Base-by-base conservation (phyloP, 2,888 invertebrate species). In the Eupeodes latifasciatus region DNA sequence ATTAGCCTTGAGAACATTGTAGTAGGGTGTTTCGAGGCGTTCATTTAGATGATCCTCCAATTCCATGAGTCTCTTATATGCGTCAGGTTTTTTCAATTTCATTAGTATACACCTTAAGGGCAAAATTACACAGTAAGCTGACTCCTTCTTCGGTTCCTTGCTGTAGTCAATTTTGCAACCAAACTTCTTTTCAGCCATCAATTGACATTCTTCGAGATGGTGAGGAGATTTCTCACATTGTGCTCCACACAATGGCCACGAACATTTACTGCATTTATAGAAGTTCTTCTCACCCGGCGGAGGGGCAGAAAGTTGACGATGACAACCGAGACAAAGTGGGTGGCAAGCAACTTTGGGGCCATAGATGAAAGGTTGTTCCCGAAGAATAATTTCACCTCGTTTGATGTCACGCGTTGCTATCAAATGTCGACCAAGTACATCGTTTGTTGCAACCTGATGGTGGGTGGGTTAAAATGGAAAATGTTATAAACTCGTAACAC, bases 191-290 rank as follows among this genome's bases (percentile, higher is more conserved):
- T 94, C 94, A 2, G 94, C 92, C 95, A 96, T 95, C 6, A 95
- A 90, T 89, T 94, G 93, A 89, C 96, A 96, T 92, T 96, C 96
- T 0, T 94, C 94, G 87, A 94, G 92, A 90, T 96, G 96, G 3
- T 93, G 90, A 0, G 94, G 92, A 14, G 94, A 94, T 51, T 93
- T 93, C 91, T 96, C 95, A 91, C 96, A 96, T 47, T 94, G 92
- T 0, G 92, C 92, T 2, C 95, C 94, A 90, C 96, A 97, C 93
- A 96, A 92, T 0, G 96, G 96, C 96, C 96, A 96, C 16, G 94
- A 94, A 91, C 96, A 96, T 14, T 93, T 93, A 0, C 94, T 92
- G 91, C 96, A 96, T 91, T 95, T 95, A 90, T 95, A 95, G 81
- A 94, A 95, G 90, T 95, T 95, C 71, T 92, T 92, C 62, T 90